phyloP scores from a whole-genome alignment of 2,113 vertebrate species.

The Corvus cornix region DNA sequence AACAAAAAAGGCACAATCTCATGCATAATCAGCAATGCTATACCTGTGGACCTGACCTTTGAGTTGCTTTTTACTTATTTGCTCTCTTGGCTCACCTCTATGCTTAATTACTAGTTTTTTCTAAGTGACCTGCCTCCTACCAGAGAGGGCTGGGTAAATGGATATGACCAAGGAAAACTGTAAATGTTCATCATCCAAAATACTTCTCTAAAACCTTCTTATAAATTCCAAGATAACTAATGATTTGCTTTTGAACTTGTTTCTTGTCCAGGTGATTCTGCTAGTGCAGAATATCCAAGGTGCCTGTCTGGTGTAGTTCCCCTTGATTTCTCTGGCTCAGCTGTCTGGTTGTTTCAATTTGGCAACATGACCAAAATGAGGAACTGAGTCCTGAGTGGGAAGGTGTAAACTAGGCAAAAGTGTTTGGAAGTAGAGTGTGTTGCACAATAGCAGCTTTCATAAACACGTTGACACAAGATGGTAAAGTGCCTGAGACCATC shows the following conservation, averaged over 20 bases:
- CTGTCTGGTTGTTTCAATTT: not conserved
- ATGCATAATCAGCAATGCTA: not conserved
- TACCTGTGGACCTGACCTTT: not conserved
- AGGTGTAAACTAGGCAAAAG: not conserved
- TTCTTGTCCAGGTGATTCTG: not conserved
- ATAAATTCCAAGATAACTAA: not conserved
- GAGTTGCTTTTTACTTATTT: not conserved
- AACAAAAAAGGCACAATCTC: not conserved
- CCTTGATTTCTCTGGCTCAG: not conserved
- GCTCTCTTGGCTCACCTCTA: not conserved
- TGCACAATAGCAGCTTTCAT: constrained; percentile 28
- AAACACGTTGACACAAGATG: not conserved
- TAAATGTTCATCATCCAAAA: not conserved
- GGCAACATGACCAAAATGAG: not conserved
- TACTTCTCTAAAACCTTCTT: not conserved
- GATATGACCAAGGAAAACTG: not conserved
- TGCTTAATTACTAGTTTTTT: not conserved
- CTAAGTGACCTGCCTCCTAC: not conserved
- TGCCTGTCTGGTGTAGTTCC: not conserved
- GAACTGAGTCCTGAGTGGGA: not conserved
- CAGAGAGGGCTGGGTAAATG: not conserved
- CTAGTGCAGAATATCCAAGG: not conserved
- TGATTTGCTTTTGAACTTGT: not conserved
- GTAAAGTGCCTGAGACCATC: constrained; percentile 38
- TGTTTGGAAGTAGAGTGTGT: not conserved